Evolutionary conservation across 2,888 invertebrate genomes (phyloP), one percentile per base, ranked within the genome.

Genomic region (Lepidocyrtinus sp.): DNA sequence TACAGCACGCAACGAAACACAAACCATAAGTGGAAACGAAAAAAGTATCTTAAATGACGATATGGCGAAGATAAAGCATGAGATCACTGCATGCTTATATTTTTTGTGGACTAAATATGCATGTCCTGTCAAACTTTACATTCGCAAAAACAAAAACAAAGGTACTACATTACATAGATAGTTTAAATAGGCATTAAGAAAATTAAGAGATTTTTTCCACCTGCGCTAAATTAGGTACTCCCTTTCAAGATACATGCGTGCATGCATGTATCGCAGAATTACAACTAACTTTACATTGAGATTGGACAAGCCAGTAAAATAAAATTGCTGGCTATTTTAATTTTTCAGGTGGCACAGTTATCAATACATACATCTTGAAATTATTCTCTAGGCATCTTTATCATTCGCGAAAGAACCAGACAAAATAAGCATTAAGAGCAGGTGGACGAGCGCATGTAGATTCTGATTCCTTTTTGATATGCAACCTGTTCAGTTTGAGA

Each of bases 61-160:
- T n/a, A 64, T 2, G 24, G 17, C 64, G 26, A 64, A 62, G 55
- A 65, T 74, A 2, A 26, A 62, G 7, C 76, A 76, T 76, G 76
- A 69, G 76, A 76, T 64, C 36, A 63, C 26, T 70, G 70, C 76
- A 63, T 76, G 76, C 63, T 22, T 75, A 19, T 46, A 36, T 5
- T n/a, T 55, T 55, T 55, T 55, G 3, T 65, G 50, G 63, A 62
- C 55, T 55, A 55, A 55, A 55, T 55, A 7, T 55, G 55, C 55
- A 55, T n/a, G 36, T 36, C 55, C n/a, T 55, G 55, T 55, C 55
- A 55, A 55, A n/a, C 55, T 55, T 55, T 12, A 36, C 36, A 36
- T 36, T 45, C 1, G 64, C 17, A 25, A 12, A 75, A 67, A 67
- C 61, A 55, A 75, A 7, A 74, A 74, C 75, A 75, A 75, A 75